These are phyloP conservation scores for Pampusana beccarii DNA, from an alignment of 2,113 vertebrate genomes.

Conservation along the genomic window DNA sequence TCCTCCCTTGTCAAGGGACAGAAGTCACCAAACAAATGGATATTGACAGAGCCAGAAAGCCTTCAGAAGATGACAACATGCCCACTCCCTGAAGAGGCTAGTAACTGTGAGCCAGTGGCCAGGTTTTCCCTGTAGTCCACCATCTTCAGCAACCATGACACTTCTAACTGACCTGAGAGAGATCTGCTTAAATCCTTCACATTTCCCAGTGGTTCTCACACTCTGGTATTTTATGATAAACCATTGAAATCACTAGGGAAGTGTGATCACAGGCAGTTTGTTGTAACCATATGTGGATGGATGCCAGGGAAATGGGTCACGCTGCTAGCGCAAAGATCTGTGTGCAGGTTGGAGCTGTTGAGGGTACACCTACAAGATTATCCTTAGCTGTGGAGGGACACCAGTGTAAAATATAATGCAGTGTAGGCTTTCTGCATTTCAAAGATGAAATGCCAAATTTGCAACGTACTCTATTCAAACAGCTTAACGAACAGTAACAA, in stretches of 20 bases:
- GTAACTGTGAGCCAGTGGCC: neutral
- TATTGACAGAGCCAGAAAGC: neutral
- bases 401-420: neutral
- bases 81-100: neutral
- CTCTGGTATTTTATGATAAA: neutral
- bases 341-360: neutral
- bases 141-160: neutral
- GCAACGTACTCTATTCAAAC: neutral
- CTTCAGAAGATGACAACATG: neutral
- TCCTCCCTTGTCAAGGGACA: neutral
- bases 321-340: neutral
- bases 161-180: neutral
- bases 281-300: neutral
- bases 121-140: neutral
- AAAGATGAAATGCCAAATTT: neutral
- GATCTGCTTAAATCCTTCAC: neutral
- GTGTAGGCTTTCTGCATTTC: neutral
- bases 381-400: neutral
- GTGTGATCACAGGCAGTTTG: neutral
- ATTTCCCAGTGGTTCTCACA: neutral
- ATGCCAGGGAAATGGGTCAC: neutral
- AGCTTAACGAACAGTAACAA: rapidly evolving
- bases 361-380: neutral
- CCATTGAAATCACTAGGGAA: neutral
- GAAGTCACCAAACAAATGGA: neutral